Evolutionary conservation across 1,140 invertebrate genomes (phyloP).

Genomic region (Leptinotarsa undecemlineata): DNA sequence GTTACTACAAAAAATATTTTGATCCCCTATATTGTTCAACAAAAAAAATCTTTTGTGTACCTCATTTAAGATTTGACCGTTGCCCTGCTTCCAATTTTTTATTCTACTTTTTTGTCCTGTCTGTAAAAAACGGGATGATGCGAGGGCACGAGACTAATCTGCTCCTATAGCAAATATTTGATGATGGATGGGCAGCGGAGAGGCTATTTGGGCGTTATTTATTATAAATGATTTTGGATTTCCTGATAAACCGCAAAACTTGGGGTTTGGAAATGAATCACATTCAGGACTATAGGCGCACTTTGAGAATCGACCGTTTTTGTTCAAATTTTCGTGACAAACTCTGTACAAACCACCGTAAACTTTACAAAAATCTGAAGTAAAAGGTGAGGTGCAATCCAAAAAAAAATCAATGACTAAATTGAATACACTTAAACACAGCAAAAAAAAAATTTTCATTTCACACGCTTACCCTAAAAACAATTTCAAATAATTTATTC

Average conservation of each 20-base stretch:
- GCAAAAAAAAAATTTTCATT: too few relatives aligned
- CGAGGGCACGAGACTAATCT: constrained; percentile 7
- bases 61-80: constrained; percentile 25
- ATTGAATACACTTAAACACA: too few relatives aligned
- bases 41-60: constrained; percentile 22
- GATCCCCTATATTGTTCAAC: constrained; percentile 15
- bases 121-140: not conserved
- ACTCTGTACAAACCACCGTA: too few relatives aligned
- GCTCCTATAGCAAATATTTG: constrained; percentile 15
- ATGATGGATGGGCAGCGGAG: constrained; percentile 1
- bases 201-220: not conserved
- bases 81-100: constrained; percentile 21
- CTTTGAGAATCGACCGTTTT: too few relatives aligned
- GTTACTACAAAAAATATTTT: constrained; percentile 23
- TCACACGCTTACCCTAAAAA: too few relatives aligned
- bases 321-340: too few relatives aligned
- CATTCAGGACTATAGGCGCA: not conserved
- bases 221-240: not conserved
- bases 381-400: too few relatives aligned
- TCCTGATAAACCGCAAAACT: not conserved
- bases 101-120: not conserved
- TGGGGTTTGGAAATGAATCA: not conserved
- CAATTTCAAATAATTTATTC: too few relatives aligned
- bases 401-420: too few relatives aligned
- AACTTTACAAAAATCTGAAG: too few relatives aligned